Base-by-base conservation (phyloP, 2,888 invertebrate genomes). In the Dicycla oo region DNA sequence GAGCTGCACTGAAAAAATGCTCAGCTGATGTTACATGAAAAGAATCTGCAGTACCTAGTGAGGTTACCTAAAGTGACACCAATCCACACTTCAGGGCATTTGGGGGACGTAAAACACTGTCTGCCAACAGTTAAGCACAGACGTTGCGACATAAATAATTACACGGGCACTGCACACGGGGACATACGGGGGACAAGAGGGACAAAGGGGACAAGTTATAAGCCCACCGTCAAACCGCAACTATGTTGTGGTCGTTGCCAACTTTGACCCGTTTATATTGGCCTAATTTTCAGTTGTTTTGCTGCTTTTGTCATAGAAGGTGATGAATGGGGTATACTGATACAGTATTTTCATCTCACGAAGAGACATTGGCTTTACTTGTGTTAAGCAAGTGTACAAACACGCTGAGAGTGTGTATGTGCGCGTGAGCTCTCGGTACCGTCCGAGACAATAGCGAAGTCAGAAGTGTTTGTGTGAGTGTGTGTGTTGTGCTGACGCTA, bases 111-210 rank as follows among this genome's bases (percentile, higher is more conserved):
- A 62, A 64, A 81, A 71, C 69, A 64, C 60, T 34, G 74, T 74
- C 75, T 75, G 80, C 81, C 86, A 84, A 82, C 80, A 74, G 80
- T 80, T 85, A 84, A 83, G 83, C 81, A 73, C 66, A 74, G 49
- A 57, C 81, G 68, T 76, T 74, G 85, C 81, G 82, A 89, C 89
- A 89, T 91, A 93, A 92, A 92, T 92, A 91, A 93, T 93, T 92
- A 92, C 88, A 93, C 87, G 91, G 87, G 60, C 84, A 67, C 82
- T 89, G 91, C 89, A 79, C 91, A 90, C 89, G 81, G 81, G 58
- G 75, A 74, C 82, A 81, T 10, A 88, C 15, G 30, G 71, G 71
- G 49, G 62, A 23, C 75, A 30, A 38, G 30, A 10, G 76, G 56
- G 53, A 72, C 79, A 83, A 82, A 71, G 69, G 71, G 75, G 51